Percentiles rank a stretch among this genome's conserved stretches.
phyloP scores from a whole-genome alignment of 1,140 invertebrate species.

The Philopotamus ludificatus region DNA sequence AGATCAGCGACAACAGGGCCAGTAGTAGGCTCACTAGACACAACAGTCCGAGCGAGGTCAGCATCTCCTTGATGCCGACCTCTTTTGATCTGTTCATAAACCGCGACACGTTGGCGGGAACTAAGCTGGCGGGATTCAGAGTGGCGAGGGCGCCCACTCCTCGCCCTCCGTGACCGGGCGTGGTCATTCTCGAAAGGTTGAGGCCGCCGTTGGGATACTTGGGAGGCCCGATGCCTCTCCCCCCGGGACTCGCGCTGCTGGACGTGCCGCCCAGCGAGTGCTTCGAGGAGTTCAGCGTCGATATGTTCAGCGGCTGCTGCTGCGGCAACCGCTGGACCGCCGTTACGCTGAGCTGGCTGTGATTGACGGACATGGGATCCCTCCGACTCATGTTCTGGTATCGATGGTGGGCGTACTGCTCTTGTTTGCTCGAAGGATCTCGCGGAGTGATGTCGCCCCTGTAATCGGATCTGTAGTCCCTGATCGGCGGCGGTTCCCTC shows the following conservation, averaged over 20 bases:
- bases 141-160: slow-evolving; percentile 45
- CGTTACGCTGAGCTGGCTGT: slow-evolving; percentile 48
- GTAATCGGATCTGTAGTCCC: slow-evolving; percentile 22
- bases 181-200: slow-evolving; percentile 54
- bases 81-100: slow-evolving; percentile 54
- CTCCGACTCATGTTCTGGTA: slow-evolving; percentile 32
- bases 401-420: slow-evolving; percentile 32
- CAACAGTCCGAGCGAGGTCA: slow-evolving; percentile 82
- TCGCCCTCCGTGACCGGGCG: slow-evolving; percentile 29
- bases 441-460: slow-evolving; percentile 21
- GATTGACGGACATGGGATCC: slow-evolving; percentile 50
- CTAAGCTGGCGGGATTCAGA: slow-evolving; percentile 55
- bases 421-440: slow-evolving; percentile 22
- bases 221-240: slow-evolving; percentile 45
- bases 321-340: slow-evolving; percentile 53
- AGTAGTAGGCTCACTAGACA: slow-evolving; percentile 81
- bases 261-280: slow-evolving; percentile 69
- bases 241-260: slow-evolving; percentile 55
- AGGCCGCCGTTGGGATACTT: slow-evolving; percentile 56
- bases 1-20: slow-evolving; percentile 79
- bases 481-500: slow-evolving; percentile 8
- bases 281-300: slow-evolving; percentile 67
- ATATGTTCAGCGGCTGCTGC: slow-evolving; percentile 66
- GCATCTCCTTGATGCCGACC: slow-evolving; percentile 72
- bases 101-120: slow-evolving; percentile 48